These are phyloP conservation scores for Caenorhabditis sp. DNA, from an alignment of 2,888 invertebrate species.

Conservation along the genomic window DNA sequence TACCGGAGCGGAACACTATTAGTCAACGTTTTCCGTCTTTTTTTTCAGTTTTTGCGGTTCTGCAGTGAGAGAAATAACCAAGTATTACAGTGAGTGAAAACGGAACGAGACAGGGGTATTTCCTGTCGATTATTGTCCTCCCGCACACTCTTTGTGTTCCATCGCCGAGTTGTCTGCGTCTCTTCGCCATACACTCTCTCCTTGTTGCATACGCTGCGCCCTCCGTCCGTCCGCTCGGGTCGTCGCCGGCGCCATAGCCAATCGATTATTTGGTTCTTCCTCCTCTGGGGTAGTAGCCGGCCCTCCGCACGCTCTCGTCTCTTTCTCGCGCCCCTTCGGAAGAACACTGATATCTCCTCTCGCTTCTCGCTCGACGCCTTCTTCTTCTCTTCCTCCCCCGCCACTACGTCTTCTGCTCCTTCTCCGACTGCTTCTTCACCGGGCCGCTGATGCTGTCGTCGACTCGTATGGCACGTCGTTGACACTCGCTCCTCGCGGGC, in stretches of 20 bases:
- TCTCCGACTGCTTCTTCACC: slow-evolving; percentile 39
- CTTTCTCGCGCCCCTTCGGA: slow-evolving; percentile 18
- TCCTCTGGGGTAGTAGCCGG: background rate
- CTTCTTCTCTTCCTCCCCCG: slow-evolving; percentile 28
- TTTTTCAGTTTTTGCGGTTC: background rate
- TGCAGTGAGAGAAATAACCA: background rate
- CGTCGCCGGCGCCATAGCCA: slow-evolving; percentile 46
- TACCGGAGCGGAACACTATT: slow-evolving; percentile 21
- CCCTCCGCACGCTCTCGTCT: slow-evolving; percentile 2
- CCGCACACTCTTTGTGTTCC: slow-evolving; percentile 32
- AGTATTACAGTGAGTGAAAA: background rate
- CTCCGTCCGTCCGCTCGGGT: slow-evolving; percentile 13
- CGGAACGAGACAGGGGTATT: no score
- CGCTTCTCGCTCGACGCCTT: slow-evolving; percentile 28
- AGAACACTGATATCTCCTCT: slow-evolving; percentile 49
- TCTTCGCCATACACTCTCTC: slow-evolving; percentile 8
- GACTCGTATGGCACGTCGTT: slow-evolving; percentile 38
- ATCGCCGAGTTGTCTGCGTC: slow-evolving; percentile 23
- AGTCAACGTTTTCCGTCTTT: background rate
- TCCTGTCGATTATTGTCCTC: no score
- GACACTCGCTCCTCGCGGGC: slow-evolving; percentile 26
- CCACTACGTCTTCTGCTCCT: slow-evolving; percentile 17
- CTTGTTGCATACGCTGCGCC: slow-evolving; percentile 30
- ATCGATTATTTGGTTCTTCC: slow-evolving; percentile 48
- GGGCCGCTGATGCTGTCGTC: slow-evolving; percentile 31